Base-by-base conservation (phyloP, 1,140 invertebrate species). In the Tetraneura akinire region DNA sequence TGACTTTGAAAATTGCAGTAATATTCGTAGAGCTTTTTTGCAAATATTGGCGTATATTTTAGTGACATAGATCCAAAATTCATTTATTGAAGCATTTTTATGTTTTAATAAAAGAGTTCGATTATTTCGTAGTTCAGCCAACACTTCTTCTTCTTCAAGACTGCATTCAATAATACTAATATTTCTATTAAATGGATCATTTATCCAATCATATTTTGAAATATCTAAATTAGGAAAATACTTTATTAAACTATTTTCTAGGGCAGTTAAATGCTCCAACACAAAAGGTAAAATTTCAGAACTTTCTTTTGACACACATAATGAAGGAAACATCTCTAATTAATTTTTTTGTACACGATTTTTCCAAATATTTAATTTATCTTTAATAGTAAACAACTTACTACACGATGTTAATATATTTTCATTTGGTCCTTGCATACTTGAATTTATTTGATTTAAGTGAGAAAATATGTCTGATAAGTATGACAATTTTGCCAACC, bases 301-400 rank as follows among this genome's bases (percentile, higher is more conserved):
- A 55, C 53, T 23, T 55, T 23, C 21, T 55, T 55, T 0, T 55
- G 53, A 21, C 3, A 21, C 10, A 55, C n/a, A 13, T 55, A 21
- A 55, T 23, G 10, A 55, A 55, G 53, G 53, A 55, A 55, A 55
- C 21, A 55, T 55, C 0, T 55, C 9, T 21, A 55, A 55, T 55
- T 55, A 21, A 55, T 21, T 55, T 55, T 57, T 55, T 55, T 55
- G 53, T 10, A 55, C 21, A 55, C 10, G n/a, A 21, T 55, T 55
- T 55, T 57, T 57, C 21, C n/a, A 14, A 11, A 26, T 53, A n/a
- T 53, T 53, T 53, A 53, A 53, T 53, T 53, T 55, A 55, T 55
- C 53, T 55, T 55, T 55, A 55, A 55, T n/a, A 55, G 53, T 55
- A 55, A 13, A 55, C 23, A 55, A 55, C 53, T 55, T 55, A 55